Conservation (phyloP, 2,888 invertebrate species). For the Sarcophaga variegata region DNA sequence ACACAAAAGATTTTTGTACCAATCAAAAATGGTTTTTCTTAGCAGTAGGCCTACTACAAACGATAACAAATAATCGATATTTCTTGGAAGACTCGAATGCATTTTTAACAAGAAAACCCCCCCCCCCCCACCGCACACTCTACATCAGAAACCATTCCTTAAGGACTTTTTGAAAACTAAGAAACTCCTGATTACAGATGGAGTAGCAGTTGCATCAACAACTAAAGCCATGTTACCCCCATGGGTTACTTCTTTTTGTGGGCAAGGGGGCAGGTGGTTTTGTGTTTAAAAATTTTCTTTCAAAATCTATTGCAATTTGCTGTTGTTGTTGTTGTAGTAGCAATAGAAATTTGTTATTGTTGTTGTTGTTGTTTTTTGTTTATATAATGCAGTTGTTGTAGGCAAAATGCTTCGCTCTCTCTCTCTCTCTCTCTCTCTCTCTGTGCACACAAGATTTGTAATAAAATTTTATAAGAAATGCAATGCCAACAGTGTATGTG, state of each 20-base stretch:
- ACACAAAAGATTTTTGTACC: constrained; percentile 49
- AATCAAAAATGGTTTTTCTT: constrained; percentile 57
- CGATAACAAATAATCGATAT: constrained; percentile 60
- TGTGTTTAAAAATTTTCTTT: constrained; percentile 34
- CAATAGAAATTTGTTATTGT: no score
- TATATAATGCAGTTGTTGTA: constrained; percentile 50
- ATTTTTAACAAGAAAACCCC: no score
- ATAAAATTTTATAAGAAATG: constrained; percentile 44
- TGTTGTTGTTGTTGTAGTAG: constrained; percentile 32
- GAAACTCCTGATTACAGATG: no score
- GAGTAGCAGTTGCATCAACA: no score
- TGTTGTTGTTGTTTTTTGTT: background rate
- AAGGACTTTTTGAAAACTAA: no score
- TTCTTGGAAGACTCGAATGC: constrained; percentile 43
- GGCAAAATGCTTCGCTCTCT: constrained; percentile 50
- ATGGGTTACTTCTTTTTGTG: no score
- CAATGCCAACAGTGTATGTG: background rate
- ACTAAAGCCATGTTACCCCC: no score
- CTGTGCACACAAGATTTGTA: constrained; percentile 44
- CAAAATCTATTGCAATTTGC: constrained; percentile 4
- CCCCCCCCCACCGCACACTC: no score
- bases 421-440: background rate
- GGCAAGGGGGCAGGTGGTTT: no score
- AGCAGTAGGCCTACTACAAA: constrained; percentile 41
- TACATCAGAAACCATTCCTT: no score